Evolutionary conservation across 1,140 invertebrate genomes (phyloP).

Genomic region (Calephelis nemesis): DNA sequence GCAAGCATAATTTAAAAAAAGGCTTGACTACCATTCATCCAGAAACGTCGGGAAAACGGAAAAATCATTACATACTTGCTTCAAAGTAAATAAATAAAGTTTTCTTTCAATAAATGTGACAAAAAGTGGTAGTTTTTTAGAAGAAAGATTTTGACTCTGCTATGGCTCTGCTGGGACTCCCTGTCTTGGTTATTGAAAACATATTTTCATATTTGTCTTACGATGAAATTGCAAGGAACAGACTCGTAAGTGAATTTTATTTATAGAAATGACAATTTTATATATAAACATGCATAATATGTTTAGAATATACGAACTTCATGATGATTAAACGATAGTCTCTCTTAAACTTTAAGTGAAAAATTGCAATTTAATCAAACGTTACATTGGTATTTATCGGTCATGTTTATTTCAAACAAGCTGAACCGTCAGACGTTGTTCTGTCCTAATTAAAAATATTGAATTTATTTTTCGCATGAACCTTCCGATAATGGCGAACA

Average conservation of each 20-base stretch:
- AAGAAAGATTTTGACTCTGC: conserved; percentile 20
- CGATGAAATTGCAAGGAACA: conserved; percentile 89
- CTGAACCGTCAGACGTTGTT: too few relatives aligned
- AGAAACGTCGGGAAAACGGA: conserved; percentile 25
- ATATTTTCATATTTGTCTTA: conserved; percentile 88
- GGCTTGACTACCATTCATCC: conserved; percentile 8
- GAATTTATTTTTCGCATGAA: too few relatives aligned
- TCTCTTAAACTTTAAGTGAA: neutral
- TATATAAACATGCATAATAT: conserved; percentile 17
- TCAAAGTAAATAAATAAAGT: conserved; percentile 4
- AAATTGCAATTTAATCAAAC: neutral
- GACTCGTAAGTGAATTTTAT: conserved; percentile 84
- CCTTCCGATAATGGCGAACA: too few relatives aligned
- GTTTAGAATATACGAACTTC: neutral
- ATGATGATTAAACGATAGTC: neutral
- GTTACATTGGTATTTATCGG: neutral
- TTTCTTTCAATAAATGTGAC: conserved; percentile 24
- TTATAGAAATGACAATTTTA: conserved; percentile 43
- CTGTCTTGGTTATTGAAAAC: conserved; percentile 88
- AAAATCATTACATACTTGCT: conserved; percentile 1
- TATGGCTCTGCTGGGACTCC: conserved; percentile 82
- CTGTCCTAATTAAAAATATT: too few relatives aligned
- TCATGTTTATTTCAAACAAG: too few relatives aligned
- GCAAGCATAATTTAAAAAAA: neutral
- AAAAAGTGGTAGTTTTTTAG: conserved; percentile 23